phyloP scores from a whole-genome alignment of 2,888 invertebrate genomes.

The Macrosoma leucophasiata region DNA sequence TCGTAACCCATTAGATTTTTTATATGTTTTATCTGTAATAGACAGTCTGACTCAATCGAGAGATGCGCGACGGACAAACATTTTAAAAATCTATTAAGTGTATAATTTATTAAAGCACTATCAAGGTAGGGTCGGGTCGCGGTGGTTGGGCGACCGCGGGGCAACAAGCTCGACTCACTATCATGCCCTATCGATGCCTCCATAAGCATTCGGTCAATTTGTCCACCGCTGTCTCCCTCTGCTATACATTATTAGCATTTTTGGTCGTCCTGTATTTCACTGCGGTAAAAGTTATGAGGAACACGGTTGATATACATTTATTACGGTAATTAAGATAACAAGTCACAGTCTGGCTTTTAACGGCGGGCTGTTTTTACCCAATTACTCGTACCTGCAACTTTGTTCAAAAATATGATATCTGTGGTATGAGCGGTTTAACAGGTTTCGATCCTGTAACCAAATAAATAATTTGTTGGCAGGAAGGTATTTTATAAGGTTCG shows the following conservation, averaged over 20 bases:
- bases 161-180: no score
- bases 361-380: no score
- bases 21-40: conserved; percentile 34
- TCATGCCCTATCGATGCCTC: conserved; percentile 42
- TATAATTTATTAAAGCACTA: conserved; percentile 57
- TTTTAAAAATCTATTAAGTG: conserved; percentile 46
- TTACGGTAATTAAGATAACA: conserved; percentile 69
- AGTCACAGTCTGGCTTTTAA: conserved; percentile 63
- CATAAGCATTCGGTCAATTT: conserved; percentile 58
- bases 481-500: no score
- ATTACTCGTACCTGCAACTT: no score
- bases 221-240: conserved; percentile 42
- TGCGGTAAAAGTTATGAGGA: conserved; percentile 57
- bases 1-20: conserved; percentile 31
- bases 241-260: conserved; percentile 56
- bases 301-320: conserved; percentile 62
- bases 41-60: conserved; percentile 30
- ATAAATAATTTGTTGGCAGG: no score
- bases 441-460: no score
- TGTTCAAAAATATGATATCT: no score
- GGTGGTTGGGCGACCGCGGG: conserved; percentile 35
- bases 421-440: no score
- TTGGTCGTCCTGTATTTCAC: conserved; percentile 57
- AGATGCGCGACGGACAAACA: conserved; percentile 30
- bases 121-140: conserved; percentile 28